Evolutionary conservation across 2,797 vertebrate species (phyloP).

Genomic region (Eulemur rubriventer): DNA sequence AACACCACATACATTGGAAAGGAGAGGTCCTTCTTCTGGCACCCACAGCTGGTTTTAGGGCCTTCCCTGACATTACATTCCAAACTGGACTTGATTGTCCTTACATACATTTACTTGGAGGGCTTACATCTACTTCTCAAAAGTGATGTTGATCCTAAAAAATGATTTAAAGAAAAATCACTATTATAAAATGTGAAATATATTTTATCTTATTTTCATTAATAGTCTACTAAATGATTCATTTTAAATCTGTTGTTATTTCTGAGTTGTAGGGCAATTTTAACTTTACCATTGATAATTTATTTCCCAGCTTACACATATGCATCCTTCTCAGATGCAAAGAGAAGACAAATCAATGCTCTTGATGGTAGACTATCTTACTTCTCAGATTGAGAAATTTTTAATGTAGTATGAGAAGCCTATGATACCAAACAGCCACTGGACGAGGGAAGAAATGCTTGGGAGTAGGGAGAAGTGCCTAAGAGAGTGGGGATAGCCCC

Average conservation of each 20-base stretch:
- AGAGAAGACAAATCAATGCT: neutral
- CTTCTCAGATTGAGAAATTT: neutral
- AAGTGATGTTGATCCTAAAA: neutral
- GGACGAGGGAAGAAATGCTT: neutral
- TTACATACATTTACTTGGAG: neutral
- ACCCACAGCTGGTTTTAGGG: neutral
- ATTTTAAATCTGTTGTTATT: neutral
- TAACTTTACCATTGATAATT: neutral
- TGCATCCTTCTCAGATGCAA: neutral
- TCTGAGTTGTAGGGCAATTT: neutral
- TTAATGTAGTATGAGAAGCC: neutral
- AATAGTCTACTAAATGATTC: neutral
- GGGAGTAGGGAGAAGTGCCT: neutral
- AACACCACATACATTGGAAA: neutral
- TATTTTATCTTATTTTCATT: neutral
- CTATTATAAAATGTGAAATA: constrained; percentile 2
- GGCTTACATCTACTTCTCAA: neutral
- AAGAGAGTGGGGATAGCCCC: neutral
- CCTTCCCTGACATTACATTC: neutral
- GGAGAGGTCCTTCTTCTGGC: neutral
- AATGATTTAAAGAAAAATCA: neutral
- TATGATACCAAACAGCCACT: neutral
- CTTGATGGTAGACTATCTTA: neutral
- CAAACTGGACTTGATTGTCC: neutral
- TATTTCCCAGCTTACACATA: neutral